Base-by-base conservation (phyloP, 2,113 vertebrate genomes). In the Girardinichthys multiradiatus region DNA sequence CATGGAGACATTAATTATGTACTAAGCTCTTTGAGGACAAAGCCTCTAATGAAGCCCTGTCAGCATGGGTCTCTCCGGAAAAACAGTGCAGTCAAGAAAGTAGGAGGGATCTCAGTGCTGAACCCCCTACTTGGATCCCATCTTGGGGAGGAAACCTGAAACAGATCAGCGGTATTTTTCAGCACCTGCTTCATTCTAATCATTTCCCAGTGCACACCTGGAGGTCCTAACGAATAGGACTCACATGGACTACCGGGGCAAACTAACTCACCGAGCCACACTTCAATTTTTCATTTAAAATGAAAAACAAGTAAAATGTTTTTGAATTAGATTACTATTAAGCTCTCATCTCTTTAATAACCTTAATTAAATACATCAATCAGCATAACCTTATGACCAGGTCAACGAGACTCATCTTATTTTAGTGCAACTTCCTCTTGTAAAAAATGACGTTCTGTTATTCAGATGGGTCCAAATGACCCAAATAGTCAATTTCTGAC, bases 1-100 rank as follows among this genome's bases (percentile, higher is more conserved):
- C 89, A 87, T 80, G 60, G 78, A 92, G 93, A 92, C 92, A 92
- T 93, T 93, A 92, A 94, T 95, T 94, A 94, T 90, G 89, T 86
- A 82, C 75, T 69, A 78, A 75, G 83, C 87, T 92, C 90, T 92
- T 92, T 76, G 82, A 90, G 87, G 89, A 93, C 88, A 92, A 90
- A 92, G 92, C 88, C 76, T 87, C 89, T 93, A 92, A 94, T 93
- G 87, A 92, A 94, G 87, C 83, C 72, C 86, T 91, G 92, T 88
- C 92, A 90, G 88, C 81, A 51, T 65, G 82, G 75, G 72, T 80
- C 82, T 73, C 72, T 74, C 63, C 66, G 37, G 21, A n/a, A 82
- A 83, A 85, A 83, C 84, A 76, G 77, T 79, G 63, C 71, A 78
- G 84, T 79, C 74, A 63, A 3, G 39, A 72, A 78, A 81, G 80